Evolutionary conservation across 2,888 invertebrate species (phyloP), one percentile per base, ranked within the genome.

Genomic region (Nomada fucata): DNA sequence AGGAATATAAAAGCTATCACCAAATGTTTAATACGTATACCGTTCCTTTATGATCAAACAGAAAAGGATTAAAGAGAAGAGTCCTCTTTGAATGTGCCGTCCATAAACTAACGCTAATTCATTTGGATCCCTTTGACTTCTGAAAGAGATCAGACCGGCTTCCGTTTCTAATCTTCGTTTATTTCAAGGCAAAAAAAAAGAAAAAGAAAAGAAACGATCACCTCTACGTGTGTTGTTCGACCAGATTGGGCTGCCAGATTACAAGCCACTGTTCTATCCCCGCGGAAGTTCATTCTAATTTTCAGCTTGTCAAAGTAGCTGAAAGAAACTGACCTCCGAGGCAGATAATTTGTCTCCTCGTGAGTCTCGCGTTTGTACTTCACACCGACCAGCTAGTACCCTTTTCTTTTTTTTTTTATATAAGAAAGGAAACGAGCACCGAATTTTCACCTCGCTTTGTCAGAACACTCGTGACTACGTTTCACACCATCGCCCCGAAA

Each of bases 91-190:
- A 55, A 1, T 18, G 7, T 9, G 11, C 2, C n/a, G 5, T 36
- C 61, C 36, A n/a, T 53, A 60, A 42, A 42, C 76, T 50, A 18
- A n/a, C 18, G 29, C 76, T 76, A 79, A 79, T 79, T 76, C 65
- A 76, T 71, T 70, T 55, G 15, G 76, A 70, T 20, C 52, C 63
- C 63, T 61, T 55, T 57, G 68, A n/a, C n/a, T 20, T 36, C 44
- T n/a, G 11, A 29, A 59, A 59, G 29, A 7, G 9, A 36, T 47
- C 47, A 15, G 29, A 29, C n/a, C 3, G 18, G 26, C 26, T 36
- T 42, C 23, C 15, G 36, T 55, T 64, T 76, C 52, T 47, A 79
- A 76, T 79, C 53, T 76, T 29, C 52, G 1, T 44, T 23, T 7
- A 26, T 44, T 13, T 20, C 26, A 36, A 20, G 1, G 2, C 13